Base-by-base conservation (phyloP, 2,113 vertebrate genomes). In the Chionomys nivalis region DNA sequence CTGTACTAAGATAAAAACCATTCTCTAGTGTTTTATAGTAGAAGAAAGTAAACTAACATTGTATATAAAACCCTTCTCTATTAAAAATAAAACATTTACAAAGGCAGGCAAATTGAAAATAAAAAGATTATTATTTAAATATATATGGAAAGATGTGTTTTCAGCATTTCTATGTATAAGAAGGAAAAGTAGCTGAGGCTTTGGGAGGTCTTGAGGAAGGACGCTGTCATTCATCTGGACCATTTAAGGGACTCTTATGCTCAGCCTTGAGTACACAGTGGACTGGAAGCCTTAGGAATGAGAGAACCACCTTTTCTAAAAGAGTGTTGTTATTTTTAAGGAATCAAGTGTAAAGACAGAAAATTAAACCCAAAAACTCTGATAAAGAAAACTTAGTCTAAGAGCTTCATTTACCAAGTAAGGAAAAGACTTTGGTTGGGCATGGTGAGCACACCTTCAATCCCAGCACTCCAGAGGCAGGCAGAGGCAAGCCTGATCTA, bases 91-190 rank as follows among this genome's bases (percentile, higher is more conserved):
- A 92, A 75, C 72, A 83, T 65, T 23, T 7, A 78, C 1, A 86
- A 77, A 78, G 73, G n/a, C 83, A 95, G 58, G 90, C 21, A 70
- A 52, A 93, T 39, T 52, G 28, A 90, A 90, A 42, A 72, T 85
- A 81, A 31, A 49, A 55, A 81, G 24, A n/a, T 12, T 36, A 52
- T 94, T 95, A 81, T 39, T 36, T 58, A 28, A 70, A 33, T 52
- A 52, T 23, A 96, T 87, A 77, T 7, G 6, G 4, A 91, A 95
- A 91, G 16, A 42, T 61, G 12, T 83, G 1, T 68, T 75, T 85
- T 81, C 28, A 95, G 12, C 44, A 49, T 83, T 85, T 83, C 16
- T 55, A 26, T 63, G 14, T 55, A 70, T 65, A 77, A 65, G 65
- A 87, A 93, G 2, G 7, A 63, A 76, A 9, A 83, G 68, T 36